Base-by-base conservation (phyloP, 1,140 invertebrate species). In the Helicorthomorpha holstii region DNA sequence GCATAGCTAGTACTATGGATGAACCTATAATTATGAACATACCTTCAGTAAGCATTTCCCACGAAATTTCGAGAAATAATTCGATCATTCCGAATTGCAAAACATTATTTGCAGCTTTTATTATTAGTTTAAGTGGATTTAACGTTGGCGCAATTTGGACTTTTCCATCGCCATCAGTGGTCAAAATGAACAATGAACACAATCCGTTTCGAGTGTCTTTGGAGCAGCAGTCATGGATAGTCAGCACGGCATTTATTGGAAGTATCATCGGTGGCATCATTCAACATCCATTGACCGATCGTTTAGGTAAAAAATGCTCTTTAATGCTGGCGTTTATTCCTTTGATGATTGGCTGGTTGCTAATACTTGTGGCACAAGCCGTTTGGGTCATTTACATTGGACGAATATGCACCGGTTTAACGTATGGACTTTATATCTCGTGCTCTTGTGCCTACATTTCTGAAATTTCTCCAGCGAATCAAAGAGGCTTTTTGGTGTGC, bases 151-250 rank as follows among this genome's bases (percentile, higher is more conserved):
- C 29, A 7, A 69, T 79, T 19, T 63, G 88, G 2, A 82, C 75
- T 21, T 90, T 83, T 81, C 79, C 83, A 2, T 82, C 83, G 0
- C 79, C 82, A 3, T 81, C 81, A 2, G 69, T 78, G 41, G 75
- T 78, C 0, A 73, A 79, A 55, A 70, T 83, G 14, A 65, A 67
- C 1, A 61, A 69, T 41, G 52, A 56, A 2, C 63, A 7, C 7
- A 34, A 64, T 22, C 80, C 60, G 57, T 66, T 43, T 48, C 1
- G 59, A 0, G 65, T 80, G 0, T 63, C 61, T 1, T 7, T 53
- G 0, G 61, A 68, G 0, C 67, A 81, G 42, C 75, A 76, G 43
- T 78, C 79, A 1, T 87, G 82, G 83, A 74, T 85, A 52, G 75
- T 79, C 1, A 79, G 82, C 0, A 58, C 80, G 25, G 67, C 80